phyloP scores from a whole-genome alignment of 2,113 vertebrate genomes.

The Clupea harengus region DNA sequence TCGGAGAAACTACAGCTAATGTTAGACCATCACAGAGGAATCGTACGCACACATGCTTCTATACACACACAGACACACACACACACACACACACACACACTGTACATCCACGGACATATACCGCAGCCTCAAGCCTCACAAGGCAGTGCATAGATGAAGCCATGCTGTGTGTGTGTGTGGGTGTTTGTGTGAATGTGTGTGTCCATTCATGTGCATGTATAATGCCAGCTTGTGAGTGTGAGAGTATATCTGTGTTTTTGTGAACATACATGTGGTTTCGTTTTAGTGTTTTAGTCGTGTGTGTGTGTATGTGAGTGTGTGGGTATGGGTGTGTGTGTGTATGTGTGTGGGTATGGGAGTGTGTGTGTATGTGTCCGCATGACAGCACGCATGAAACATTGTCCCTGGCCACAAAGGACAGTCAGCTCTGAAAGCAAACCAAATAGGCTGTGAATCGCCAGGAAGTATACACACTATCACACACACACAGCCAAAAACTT shows the following conservation, averaged over 20 bases:
- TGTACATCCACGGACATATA: not conserved
- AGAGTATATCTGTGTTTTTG: not conserved
- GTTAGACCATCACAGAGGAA: conserved; percentile 63
- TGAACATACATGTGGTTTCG: not conserved
- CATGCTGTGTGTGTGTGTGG: conserved; percentile 48
- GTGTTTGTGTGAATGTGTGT: not conserved
- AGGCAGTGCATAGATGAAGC: conserved; percentile 33
- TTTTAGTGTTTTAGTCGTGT: no score
- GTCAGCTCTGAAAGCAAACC: not conserved
- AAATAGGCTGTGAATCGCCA: not conserved
- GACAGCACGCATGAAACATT: not conserved
- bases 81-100: conserved; percentile 1
- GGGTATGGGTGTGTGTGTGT: not conserved
- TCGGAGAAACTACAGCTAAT: conserved; percentile 74
- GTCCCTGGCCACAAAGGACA: conserved; percentile 4
- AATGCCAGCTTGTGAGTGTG: no score
- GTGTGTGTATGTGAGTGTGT: not conserved
- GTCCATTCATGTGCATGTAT: not conserved
- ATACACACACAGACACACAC: not conserved
- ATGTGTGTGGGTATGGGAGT: not conserved
- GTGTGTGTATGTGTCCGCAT: not conserved
- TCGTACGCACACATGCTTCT: not conserved
- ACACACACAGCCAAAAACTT: not conserved
- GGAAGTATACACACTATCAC: not conserved
- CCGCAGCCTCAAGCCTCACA: not conserved